Conservation (phyloP, 2,888 invertebrate genomes). For the Rutpela maculata region DNA sequence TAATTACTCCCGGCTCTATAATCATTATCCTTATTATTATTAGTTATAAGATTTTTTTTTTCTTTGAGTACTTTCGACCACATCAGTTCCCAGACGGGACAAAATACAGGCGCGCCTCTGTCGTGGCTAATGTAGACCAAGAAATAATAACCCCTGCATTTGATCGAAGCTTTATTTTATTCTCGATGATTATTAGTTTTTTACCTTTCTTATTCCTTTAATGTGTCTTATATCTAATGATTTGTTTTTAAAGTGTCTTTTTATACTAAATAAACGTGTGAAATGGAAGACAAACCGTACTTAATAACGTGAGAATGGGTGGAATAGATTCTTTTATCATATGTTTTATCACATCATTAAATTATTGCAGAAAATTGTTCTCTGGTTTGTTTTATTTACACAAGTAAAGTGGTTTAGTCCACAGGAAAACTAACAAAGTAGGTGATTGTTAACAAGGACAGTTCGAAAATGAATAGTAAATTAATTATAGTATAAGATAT, state of each 20-base stretch:
- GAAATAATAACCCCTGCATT: slow-evolving; percentile 29
- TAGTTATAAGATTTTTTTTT: no score
- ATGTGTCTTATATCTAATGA: slow-evolving; percentile 29
- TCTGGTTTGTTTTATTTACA: slow-evolving; percentile 12
- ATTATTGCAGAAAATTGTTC: slow-evolving; percentile 14
- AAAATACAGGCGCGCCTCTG: not conserved
- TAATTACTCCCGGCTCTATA: no score
- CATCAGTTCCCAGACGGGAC: not conserved
- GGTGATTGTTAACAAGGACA: no score
- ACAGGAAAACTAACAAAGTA: no score
- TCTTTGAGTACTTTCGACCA: not conserved
- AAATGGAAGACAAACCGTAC: slow-evolving; percentile 28
- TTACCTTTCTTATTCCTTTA: slow-evolving; percentile 20
- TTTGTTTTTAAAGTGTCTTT: slow-evolving; percentile 42
- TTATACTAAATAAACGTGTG: slow-evolving; percentile 38
- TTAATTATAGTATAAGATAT: no score
- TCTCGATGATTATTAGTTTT: slow-evolving; percentile 28
- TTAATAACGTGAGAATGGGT: slow-evolving; percentile 31
- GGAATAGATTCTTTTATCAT: slow-evolving; percentile 23
- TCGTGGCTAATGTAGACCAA: slow-evolving; percentile 18
- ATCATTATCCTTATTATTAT: no score
- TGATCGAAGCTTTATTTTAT: slow-evolving; percentile 34
- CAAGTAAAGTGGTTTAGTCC: not conserved
- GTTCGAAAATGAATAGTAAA: no score
- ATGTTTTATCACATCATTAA: slow-evolving; percentile 17